Conservation (phyloP, 2,888 invertebrate genomes). For the Sminthurides aquaticus region DNA sequence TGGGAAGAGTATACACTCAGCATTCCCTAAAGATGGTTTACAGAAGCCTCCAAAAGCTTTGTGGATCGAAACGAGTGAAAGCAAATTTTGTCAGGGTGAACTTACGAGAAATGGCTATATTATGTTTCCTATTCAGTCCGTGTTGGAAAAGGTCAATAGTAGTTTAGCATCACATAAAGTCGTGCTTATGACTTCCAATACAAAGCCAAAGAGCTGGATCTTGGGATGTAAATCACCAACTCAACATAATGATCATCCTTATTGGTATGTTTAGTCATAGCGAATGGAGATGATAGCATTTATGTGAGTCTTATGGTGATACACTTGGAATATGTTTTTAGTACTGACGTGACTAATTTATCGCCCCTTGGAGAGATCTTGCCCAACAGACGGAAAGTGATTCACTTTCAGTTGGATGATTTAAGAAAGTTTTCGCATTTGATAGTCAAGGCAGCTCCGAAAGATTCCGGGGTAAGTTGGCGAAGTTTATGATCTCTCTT, state of each 20-base stretch:
- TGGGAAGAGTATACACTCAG: conserved; percentile 27
- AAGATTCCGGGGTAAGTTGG: conserved; percentile 54
- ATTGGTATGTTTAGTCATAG: conserved; percentile 44
- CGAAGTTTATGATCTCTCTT: no score
- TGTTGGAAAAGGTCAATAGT: conserved; percentile 41
- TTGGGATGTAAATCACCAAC: conserved; percentile 63
- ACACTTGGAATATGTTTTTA: conserved; percentile 44
- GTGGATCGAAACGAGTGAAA: conserved; percentile 20
- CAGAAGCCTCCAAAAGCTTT: conserved; percentile 20
- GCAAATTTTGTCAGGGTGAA: conserved; percentile 14
- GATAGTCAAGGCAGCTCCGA: conserved; percentile 59
- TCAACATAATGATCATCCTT: conserved; percentile 45
- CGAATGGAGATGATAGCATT: not conserved
- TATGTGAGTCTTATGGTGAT: not conserved
- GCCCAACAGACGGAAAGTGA: conserved; percentile 52
- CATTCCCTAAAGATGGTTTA: conserved; percentile 15
- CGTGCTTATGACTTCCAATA: conserved; percentile 61
- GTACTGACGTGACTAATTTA: conserved; percentile 55
- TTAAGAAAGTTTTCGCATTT: conserved; percentile 63
- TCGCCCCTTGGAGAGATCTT: conserved; percentile 54
- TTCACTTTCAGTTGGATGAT: conserved; percentile 57
- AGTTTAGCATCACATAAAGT: conserved; percentile 55
- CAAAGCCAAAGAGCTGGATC: conserved; percentile 66
- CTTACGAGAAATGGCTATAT: conserved; percentile 48
- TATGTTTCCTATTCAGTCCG: conserved; percentile 56